These are phyloP conservation scores for Catostomus latipinnis DNA, from an alignment of 2,797 vertebrate species.

Conservation along the genomic window DNA sequence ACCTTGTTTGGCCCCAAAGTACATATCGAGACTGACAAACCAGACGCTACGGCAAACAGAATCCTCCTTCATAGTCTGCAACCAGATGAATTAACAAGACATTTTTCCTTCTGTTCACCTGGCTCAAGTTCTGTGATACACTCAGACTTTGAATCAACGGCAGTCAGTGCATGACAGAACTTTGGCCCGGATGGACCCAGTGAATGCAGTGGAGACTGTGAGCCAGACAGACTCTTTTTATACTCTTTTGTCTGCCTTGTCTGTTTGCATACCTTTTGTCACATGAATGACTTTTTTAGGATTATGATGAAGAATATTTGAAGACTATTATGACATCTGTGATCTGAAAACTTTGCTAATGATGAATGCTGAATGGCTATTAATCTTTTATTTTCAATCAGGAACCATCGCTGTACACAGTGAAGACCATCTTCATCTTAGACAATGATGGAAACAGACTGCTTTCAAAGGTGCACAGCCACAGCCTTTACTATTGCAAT, in stretches of 20 bases:
- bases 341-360: background rate
- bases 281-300: too few species aligned
- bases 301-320: too few species aligned
- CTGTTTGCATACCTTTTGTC: background rate
- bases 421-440: conserved; percentile 90
- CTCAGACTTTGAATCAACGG: conserved; percentile 87
- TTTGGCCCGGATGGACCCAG: conserved; percentile 77
- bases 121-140: conserved; percentile 94
- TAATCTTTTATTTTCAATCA: conserved; percentile 63
- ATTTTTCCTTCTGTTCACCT: conserved; percentile 59
- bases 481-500: background rate
- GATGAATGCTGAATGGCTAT: background rate
- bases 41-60: background rate
- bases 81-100: background rate
- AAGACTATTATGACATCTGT: too few species aligned
- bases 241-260: background rate
- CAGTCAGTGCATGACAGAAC: conserved; percentile 97
- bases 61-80: conserved; percentile 6
- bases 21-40: background rate
- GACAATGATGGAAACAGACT: conserved; percentile 88
- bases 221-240: background rate
- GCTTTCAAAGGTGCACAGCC: conserved; percentile 83
- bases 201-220: conserved; percentile 18
- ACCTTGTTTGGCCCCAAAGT: conserved; percentile 3
- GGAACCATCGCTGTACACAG: conserved; percentile 89